These are phyloP conservation scores for Venturia canescens DNA, from an alignment of 1,140 invertebrate genomes.

Conservation along the genomic window DNA sequence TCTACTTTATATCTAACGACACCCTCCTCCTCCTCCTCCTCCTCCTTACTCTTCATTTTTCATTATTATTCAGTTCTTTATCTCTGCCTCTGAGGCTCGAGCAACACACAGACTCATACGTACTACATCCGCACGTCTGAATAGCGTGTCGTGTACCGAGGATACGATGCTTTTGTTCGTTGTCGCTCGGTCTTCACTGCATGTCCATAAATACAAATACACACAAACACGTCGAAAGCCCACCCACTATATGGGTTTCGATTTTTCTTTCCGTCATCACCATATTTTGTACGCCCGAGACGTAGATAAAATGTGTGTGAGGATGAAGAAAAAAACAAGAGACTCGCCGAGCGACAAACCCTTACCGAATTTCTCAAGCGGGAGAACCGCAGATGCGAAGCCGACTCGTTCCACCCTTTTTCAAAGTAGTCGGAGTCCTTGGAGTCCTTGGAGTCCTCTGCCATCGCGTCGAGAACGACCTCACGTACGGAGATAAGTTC, in stretches of 20 bases:
- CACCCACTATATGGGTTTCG: constrained; percentile 2
- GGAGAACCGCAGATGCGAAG: constrained; percentile 25
- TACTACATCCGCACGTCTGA: not conserved
- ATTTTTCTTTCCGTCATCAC: constrained; percentile 18
- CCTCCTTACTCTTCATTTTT: constrained; percentile 16
- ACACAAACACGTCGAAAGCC: not conserved
- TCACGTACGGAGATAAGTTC: constrained; percentile 40
- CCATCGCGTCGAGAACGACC: constrained; percentile 8
- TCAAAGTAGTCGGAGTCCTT: not conserved
- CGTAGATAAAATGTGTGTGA: not conserved
- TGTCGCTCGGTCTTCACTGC: not conserved
- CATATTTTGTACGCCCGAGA: constrained; percentile 18
- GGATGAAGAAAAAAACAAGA: not conserved
- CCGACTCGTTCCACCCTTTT: not conserved
- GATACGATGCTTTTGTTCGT: constrained; percentile 7
- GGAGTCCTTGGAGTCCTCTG: too few relatives aligned
- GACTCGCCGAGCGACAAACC: constrained; percentile 2
- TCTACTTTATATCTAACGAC: not conserved
- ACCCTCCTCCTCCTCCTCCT: too few relatives aligned
- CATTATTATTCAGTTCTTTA: constrained; percentile 20
- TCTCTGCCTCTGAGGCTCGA: not conserved
- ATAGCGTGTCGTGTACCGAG: not conserved
- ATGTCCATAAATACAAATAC: not conserved
- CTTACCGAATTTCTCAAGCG: constrained; percentile 18
- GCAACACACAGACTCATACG: not conserved